Percentiles rank a stretch among this genome's conserved stretches.
Evolutionary conservation across 2,888 invertebrate species (phyloP).

Genomic region (Deilephila porcellus): DNA sequence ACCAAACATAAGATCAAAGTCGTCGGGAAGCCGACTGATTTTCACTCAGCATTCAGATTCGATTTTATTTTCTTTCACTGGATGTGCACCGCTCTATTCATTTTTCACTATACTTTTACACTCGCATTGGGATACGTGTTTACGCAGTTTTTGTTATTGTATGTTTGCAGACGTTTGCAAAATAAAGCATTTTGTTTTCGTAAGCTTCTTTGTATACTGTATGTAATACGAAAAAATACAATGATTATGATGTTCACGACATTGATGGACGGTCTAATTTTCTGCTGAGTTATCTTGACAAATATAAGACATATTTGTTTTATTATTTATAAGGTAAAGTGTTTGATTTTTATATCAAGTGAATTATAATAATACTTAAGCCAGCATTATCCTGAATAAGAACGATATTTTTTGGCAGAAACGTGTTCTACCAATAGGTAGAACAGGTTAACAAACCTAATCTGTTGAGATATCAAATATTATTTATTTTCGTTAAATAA

Average conservation of each 20-base stretch:
- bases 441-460: no score
- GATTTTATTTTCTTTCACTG: constrained; percentile 52
- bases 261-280: background rate
- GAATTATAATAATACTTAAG: no score
- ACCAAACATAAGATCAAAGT: constrained; percentile 75
- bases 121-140: constrained; percentile 37
- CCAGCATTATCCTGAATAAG: no score
- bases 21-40: constrained; percentile 55
- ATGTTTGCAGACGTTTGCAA: background rate
- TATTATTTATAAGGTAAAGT: no score
- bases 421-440: no score
- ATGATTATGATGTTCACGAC: background rate
- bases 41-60: constrained; percentile 51
- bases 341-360: no score
- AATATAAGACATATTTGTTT: no score
- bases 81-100: constrained; percentile 45
- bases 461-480: no score
- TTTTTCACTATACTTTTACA: constrained; percentile 51
- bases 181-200: background rate
- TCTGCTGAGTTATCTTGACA: no score
- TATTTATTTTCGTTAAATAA: no score
- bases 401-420: no score
- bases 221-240: background rate
- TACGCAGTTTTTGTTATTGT: background rate
- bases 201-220: background rate